Evolutionary conservation across 2,888 invertebrate species (phyloP).

Genomic region (Perdita meconis): DNA sequence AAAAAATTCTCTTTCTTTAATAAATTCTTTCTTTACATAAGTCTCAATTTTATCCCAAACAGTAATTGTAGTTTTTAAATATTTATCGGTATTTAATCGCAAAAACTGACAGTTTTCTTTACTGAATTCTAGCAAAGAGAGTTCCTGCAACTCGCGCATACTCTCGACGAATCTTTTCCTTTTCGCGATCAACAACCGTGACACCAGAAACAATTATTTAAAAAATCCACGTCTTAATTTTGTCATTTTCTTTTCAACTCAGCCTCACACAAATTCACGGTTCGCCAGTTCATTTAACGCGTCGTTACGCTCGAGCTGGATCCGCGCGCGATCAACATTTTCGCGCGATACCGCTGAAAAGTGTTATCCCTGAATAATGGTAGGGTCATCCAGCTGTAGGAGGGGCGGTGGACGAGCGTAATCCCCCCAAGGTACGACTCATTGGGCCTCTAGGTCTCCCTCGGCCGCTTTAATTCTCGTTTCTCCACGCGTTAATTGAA

Average conservation of each 20-base stretch:
- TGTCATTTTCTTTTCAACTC: background rate
- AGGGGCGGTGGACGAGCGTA: slow-evolving; percentile 36
- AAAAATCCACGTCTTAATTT: background rate
- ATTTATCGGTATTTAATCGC: no score
- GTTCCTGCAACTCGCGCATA: no score
- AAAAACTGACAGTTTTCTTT: no score
- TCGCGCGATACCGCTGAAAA: slow-evolving; percentile 34
- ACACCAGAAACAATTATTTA: no score
- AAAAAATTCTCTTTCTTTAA: no score
- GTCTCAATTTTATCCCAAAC: no score
- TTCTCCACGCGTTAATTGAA: slow-evolving; percentile 68
- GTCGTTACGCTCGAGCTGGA: slow-evolving; percentile 9
- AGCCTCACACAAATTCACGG: background rate
- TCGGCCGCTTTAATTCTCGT: slow-evolving; percentile 59
- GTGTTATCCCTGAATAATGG: slow-evolving; percentile 55
- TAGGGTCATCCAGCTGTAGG: slow-evolving; percentile 30
- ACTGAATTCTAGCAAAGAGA: no score
- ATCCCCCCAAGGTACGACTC: slow-evolving; percentile 58
- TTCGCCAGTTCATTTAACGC: slow-evolving; percentile 28
- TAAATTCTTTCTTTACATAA: no score
- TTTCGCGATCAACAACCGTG: no score
- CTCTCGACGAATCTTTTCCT: no score
- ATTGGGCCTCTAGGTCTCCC: slow-evolving; percentile 43
- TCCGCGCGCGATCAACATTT: slow-evolving; percentile 12
- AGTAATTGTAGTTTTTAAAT: no score